Evolutionary conservation across 1,140 invertebrate genomes (phyloP).

Genomic region (Leptinotarsa texana): DNA sequence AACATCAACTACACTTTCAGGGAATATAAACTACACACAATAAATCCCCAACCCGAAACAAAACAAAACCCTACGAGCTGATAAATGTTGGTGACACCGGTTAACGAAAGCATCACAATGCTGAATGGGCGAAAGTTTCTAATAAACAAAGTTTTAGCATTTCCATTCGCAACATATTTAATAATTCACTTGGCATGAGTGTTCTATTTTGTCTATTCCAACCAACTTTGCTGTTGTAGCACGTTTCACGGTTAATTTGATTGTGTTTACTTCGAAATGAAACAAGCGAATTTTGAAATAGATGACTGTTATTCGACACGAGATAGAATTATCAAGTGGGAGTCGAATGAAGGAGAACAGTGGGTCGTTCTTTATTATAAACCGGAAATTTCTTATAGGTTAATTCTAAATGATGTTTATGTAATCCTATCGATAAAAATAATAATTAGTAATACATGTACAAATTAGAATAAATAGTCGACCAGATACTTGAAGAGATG

Average conservation of each 20-base stretch:
- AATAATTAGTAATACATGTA: no score
- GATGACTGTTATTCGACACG: neutral
- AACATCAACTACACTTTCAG: no score
- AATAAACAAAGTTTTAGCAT: conserved; percentile 6
- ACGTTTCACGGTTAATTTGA: neutral
- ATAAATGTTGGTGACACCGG: neutral
- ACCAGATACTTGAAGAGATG: no score
- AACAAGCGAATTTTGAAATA: conserved; percentile 3
- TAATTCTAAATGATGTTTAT: no score
- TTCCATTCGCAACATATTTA: neutral
- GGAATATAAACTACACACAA: no score
- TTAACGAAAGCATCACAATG: neutral
- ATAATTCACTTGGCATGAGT: neutral
- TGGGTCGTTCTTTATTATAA: neutral
- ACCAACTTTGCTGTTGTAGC: neutral
- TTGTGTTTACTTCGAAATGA: neutral
- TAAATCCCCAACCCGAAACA: neutral
- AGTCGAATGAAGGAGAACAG: neutral
- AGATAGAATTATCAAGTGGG: neutral
- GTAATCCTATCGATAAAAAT: no score
- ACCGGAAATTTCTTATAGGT: no score
- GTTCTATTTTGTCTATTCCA: neutral
- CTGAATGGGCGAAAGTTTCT: neutral
- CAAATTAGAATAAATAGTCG: no score
- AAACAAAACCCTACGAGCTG: neutral